These are phyloP conservation scores for Serrognathus titanus DNA, from an alignment of 2,888 invertebrate genomes.

Conservation along the genomic window DNA sequence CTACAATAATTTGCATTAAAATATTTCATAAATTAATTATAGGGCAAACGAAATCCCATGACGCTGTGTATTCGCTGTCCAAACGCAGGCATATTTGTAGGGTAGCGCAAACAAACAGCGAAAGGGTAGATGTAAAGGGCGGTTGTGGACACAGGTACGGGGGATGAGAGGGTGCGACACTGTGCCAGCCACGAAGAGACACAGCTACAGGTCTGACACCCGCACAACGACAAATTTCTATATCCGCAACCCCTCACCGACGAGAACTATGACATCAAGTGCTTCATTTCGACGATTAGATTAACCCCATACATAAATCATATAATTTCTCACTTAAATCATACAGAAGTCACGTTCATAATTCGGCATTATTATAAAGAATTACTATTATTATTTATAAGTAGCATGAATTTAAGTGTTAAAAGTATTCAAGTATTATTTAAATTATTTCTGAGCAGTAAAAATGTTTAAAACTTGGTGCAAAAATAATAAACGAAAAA, in stretches of 20 bases:
- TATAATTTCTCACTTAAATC: constrained; percentile 12
- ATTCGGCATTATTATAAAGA: too few relatives aligned
- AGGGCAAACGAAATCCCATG: constrained; percentile 13
- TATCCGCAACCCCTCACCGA: constrained; percentile 20
- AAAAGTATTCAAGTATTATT: too few relatives aligned
- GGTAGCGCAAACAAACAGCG: constrained; percentile 14
- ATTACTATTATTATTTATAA: too few relatives aligned
- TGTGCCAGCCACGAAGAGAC: constrained; percentile 29
- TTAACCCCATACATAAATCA: constrained; percentile 14
- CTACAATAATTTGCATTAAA: too few relatives aligned
- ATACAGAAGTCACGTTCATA: too few relatives aligned
- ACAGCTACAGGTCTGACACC: constrained; percentile 34
- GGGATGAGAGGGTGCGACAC: constrained; percentile 28
- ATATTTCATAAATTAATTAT: constrained; percentile 9
- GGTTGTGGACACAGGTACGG: constrained; percentile 7
- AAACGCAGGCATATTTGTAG: constrained; percentile 13
- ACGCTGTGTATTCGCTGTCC: constrained; percentile 6
- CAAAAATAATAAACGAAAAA: too few relatives aligned
- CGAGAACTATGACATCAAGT: constrained; percentile 12
- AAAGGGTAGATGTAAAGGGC: constrained; percentile 16
- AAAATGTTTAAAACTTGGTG: too few relatives aligned
- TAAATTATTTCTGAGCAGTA: too few relatives aligned
- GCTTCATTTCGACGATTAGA: constrained; percentile 16
- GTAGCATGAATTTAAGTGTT: too few relatives aligned
- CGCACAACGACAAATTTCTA: constrained; percentile 28